Percentiles rank a stretch among this genome's conserved stretches.
Evolutionary conservation across 1,140 invertebrate species (phyloP).

Genomic region (Apis florea): DNA sequence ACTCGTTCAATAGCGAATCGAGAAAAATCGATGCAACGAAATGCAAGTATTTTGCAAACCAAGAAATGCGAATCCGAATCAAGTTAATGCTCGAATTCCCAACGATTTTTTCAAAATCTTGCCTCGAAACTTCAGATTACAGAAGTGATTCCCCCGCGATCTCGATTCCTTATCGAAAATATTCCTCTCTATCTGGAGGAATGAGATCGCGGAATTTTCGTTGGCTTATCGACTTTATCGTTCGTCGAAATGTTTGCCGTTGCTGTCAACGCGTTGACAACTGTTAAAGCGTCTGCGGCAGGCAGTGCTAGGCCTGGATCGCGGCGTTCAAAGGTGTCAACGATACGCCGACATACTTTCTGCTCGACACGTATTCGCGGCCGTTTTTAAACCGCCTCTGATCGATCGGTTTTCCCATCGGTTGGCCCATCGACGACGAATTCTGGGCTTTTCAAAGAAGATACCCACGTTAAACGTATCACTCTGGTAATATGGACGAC

Average conservation of each 20-base stretch:
- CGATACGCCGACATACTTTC: slow-evolving; percentile 26
- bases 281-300: neutral
- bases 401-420: neutral
- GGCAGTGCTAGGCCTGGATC: neutral
- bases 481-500: neutral
- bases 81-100: no score
- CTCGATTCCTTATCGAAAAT: neutral
- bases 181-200: neutral
- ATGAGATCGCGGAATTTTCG: neutral
- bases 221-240: slow-evolving; percentile 1
- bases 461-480: neutral
- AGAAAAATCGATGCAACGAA: no score
- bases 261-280: slow-evolving; percentile 8
- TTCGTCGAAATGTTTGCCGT: neutral
- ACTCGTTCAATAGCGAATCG: no score
- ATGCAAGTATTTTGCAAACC: no score
- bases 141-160: neutral
- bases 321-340: slow-evolving; percentile 2
- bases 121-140: no score
- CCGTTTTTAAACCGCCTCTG: neutral
- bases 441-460: neutral
- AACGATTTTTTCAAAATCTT: no score
- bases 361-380: neutral
- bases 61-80: no score
- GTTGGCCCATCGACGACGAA: neutral